phyloP scores from a whole-genome alignment of 2,888 invertebrate species.

The Gari tellinella region DNA sequence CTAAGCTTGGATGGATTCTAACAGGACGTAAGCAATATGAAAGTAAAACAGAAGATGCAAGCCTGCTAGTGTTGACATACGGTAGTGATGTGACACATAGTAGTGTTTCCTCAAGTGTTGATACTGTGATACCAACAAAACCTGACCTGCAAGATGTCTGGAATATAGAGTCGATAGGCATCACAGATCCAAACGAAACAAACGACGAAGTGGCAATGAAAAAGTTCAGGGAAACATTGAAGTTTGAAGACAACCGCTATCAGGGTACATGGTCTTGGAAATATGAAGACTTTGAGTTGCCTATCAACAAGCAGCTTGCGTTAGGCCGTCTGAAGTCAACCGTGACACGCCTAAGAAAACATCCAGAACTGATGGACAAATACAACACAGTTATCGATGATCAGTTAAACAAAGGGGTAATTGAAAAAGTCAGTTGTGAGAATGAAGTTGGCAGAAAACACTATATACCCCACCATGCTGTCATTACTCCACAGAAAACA shows the following conservation, averaged over 20 bases:
- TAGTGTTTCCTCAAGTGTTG: neutral
- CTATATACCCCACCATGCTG: slow-evolving; percentile 29
- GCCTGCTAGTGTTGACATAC: slow-evolving; percentile 19
- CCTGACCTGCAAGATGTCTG: slow-evolving; percentile 35
- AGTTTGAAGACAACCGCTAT: slow-evolving; percentile 17
- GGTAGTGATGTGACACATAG: neutral
- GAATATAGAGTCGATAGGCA: slow-evolving; percentile 22
- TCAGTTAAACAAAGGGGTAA: slow-evolving; percentile 23
- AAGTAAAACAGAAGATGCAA: neutral
- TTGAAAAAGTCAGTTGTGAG: slow-evolving; percentile 21
- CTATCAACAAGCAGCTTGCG: slow-evolving; percentile 23
- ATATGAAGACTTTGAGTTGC: slow-evolving; percentile 13
- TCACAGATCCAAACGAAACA: slow-evolving; percentile 4
- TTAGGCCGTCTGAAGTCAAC: slow-evolving; percentile 25
- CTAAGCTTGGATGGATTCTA: slow-evolving; percentile 16
- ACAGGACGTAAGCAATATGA: slow-evolving; percentile 2
- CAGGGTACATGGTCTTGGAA: slow-evolving; percentile 39
- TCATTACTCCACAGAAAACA: slow-evolving; percentile 23
- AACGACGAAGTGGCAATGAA: slow-evolving; percentile 5
- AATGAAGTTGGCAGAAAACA: neutral
- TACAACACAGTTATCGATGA: slow-evolving; percentile 26
- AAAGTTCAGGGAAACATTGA: slow-evolving; percentile 17
- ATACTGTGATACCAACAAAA: slow-evolving; percentile 15
- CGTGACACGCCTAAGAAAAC: slow-evolving; percentile 8
- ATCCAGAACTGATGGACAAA: too few species aligned